These are phyloP conservation scores for Trichopoda pennipes DNA, from an alignment of 2,888 invertebrate genomes.

Conservation along the genomic window DNA sequence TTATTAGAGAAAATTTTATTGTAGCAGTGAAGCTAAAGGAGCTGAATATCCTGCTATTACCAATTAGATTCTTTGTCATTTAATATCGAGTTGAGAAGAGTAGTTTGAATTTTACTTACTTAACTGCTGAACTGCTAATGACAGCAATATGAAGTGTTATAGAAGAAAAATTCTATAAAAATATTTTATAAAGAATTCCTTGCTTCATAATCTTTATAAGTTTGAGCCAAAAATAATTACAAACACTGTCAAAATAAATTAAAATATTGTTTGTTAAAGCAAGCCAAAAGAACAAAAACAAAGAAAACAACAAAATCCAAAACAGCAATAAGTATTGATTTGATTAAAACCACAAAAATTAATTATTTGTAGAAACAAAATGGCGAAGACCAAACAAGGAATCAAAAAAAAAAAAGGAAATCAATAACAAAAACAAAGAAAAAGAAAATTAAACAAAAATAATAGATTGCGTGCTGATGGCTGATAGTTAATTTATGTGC, in stretches of 20 bases:
- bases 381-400: background rate
- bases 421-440: constrained; percentile 5
- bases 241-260: constrained; percentile 46
- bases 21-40: too few relatives aligned
- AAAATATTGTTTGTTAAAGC: background rate
- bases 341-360: constrained; percentile 60
- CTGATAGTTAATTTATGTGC: constrained; percentile 61
- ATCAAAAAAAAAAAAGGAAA: background rate
- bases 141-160: too few relatives aligned
- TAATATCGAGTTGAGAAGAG: too few relatives aligned
- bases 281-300: background rate
- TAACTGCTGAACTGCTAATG: too few relatives aligned
- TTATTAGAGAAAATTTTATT: too few relatives aligned
- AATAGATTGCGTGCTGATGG: constrained; percentile 67
- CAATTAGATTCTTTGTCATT: too few relatives aligned
- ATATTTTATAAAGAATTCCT: background rate
- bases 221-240: constrained; percentile 55
- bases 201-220: background rate
- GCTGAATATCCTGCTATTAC: too few relatives aligned
- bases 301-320: too few relatives aligned
- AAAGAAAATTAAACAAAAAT: constrained; percentile 35
- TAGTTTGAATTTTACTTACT: too few relatives aligned
- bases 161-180: too few relatives aligned
- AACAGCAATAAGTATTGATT: constrained; percentile 52
- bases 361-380: constrained; percentile 14